These are phyloP conservation scores for Rhopalosiphum maidis DNA, from an alignment of 1,140 invertebrate species.

Conservation along the genomic window DNA sequence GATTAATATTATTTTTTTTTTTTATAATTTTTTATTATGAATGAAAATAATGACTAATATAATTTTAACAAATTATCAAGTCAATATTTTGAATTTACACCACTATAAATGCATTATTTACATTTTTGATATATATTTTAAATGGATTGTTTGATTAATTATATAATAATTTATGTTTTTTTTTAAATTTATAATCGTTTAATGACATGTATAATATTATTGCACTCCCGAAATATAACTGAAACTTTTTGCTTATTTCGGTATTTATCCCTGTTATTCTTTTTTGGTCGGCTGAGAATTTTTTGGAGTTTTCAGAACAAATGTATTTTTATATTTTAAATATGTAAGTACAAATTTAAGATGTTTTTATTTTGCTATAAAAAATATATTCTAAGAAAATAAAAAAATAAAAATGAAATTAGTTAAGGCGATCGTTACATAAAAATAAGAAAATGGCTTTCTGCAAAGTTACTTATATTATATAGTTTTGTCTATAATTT, in stretches of 20 bases:
- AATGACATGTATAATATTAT: neutral
- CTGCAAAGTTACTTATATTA: neutral
- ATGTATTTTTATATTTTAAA: neutral
- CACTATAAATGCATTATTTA: too few relatives aligned
- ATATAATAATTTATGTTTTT: neutral
- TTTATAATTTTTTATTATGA: too few relatives aligned
- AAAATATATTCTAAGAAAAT: neutral
- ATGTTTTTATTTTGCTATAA: neutral
- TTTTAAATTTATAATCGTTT: neutral
- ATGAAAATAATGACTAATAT: too few relatives aligned
- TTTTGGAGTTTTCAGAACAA: neutral
- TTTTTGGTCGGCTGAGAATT: neutral
- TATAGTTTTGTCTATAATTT: neutral
- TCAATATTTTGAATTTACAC: too few relatives aligned
- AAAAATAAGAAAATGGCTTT: neutral
- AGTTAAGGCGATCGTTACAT: neutral
- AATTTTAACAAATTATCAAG: too few relatives aligned
- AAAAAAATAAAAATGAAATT: neutral
- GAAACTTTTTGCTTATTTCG: neutral
- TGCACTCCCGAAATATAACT: neutral
- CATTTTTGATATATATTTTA: too few relatives aligned
- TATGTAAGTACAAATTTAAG: neutral
- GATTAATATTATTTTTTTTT: too few relatives aligned
- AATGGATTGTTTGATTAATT: too few relatives aligned
- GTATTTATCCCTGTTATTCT: neutral